Conservation (phyloP, 2,888 invertebrate species). For the Neoaliturus tenellus region DNA sequence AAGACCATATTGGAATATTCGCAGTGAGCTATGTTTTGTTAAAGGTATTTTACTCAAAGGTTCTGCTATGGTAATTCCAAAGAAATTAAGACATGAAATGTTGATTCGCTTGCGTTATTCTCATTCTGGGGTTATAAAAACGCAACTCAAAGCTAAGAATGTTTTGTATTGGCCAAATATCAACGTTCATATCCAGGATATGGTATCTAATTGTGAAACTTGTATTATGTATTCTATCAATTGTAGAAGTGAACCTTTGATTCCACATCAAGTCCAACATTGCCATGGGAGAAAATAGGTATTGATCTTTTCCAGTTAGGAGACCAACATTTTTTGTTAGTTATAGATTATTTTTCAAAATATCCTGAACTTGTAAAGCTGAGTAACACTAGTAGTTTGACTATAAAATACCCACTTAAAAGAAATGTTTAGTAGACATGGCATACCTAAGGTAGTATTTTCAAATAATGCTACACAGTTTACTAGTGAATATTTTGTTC, state of each 20-base stretch:
- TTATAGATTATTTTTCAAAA: slow-evolving; percentile 64
- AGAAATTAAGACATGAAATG: slow-evolving; percentile 37
- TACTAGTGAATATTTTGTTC: slow-evolving; percentile 46
- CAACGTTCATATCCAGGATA: slow-evolving; percentile 51
- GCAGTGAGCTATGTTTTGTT: slow-evolving; percentile 46
- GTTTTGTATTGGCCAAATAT: slow-evolving; percentile 60
- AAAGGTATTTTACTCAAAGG: slow-evolving; percentile 55
- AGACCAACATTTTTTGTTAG: slow-evolving; percentile 55
- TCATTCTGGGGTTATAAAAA: slow-evolving; percentile 58
- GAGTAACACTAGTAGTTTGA: slow-evolving; percentile 47
- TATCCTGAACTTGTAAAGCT: slow-evolving; percentile 62
- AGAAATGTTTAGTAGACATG: slow-evolving; percentile 65
- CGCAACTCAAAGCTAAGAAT: slow-evolving; percentile 55
- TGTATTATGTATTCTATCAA: slow-evolving; percentile 50
- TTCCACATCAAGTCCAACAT: slow-evolving; percentile 54
- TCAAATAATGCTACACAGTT: slow-evolving; percentile 64
- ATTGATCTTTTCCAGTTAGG: slow-evolving; percentile 60
- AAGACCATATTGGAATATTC: slow-evolving; percentile 42
- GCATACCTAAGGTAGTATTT: slow-evolving; percentile 64
- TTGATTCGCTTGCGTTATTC: slow-evolving; percentile 58
- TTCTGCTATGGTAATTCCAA: slow-evolving; percentile 55
- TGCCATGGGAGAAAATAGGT: slow-evolving; percentile 57
- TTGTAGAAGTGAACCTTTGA: slow-evolving; percentile 59
- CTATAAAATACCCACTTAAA: slow-evolving; percentile 61
- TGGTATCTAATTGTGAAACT: slow-evolving; percentile 55